phyloP scores from a whole-genome alignment of 2,888 invertebrate species.

The Tridacna crocea region DNA sequence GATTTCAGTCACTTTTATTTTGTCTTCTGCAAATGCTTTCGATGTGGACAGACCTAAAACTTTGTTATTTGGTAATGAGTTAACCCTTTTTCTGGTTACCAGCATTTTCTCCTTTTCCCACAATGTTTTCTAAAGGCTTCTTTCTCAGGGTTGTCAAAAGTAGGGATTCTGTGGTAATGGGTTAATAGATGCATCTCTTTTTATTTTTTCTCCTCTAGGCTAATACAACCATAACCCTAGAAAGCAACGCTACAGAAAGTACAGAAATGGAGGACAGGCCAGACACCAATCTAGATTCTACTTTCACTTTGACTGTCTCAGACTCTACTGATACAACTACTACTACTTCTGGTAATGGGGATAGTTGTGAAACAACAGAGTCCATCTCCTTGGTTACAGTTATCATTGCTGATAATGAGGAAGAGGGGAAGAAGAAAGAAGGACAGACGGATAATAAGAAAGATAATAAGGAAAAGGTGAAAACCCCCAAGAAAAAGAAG shows the following conservation, averaged over 20 bases:
- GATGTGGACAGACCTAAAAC: too few species aligned
- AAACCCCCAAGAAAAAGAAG: slow-evolving; percentile 57
- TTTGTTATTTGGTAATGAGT: too few species aligned
- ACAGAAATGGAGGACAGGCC: background rate
- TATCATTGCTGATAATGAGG: slow-evolving; percentile 58
- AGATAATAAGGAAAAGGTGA: slow-evolving; percentile 62
- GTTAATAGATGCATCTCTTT: too few species aligned
- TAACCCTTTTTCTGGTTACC: too few species aligned
- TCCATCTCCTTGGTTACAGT: slow-evolving; percentile 48
- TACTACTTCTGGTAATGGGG: slow-evolving; percentile 10
- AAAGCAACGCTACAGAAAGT: slow-evolving; percentile 26
- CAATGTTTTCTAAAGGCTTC: background rate
- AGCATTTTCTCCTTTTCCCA: background rate
- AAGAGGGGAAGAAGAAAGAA: slow-evolving; percentile 41
- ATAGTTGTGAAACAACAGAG: slow-evolving; percentile 42
- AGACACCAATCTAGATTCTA: slow-evolving; percentile 34
- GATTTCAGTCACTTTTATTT: too few species aligned
- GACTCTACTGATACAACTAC: slow-evolving; percentile 2
- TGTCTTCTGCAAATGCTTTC: too few species aligned
- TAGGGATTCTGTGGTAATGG: background rate
- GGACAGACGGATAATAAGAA: slow-evolving; percentile 56
- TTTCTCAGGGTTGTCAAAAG: too few species aligned
- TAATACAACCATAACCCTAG: slow-evolving; percentile 47
- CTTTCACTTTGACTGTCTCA: slow-evolving; percentile 36
- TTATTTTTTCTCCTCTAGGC: slow-evolving; percentile 4